These are phyloP conservation scores for Cantharis flavilabris DNA, from an alignment of 2,888 invertebrate species.

Conservation along the genomic window DNA sequence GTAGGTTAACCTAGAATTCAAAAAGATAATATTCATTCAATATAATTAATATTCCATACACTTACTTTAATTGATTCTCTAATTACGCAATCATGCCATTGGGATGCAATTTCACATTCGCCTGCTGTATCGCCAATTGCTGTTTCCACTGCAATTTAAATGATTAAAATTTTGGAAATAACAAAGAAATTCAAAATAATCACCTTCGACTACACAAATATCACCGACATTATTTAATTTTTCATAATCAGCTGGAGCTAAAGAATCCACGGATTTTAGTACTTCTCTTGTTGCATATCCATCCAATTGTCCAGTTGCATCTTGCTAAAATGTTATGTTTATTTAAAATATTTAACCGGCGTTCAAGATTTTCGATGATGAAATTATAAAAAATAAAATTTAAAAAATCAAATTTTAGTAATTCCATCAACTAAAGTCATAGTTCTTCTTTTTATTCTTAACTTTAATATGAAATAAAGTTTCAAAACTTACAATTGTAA, in stretches of 20 bases:
- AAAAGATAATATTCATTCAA: background rate
- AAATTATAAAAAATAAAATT: too few relatives aligned
- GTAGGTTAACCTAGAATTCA: background rate
- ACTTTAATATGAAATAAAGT: background rate
- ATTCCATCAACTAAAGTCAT: too few relatives aligned
- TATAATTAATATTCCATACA: background rate
- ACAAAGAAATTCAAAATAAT: background rate
- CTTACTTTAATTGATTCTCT: background rate
- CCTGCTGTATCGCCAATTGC: background rate
- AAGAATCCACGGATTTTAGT: background rate
- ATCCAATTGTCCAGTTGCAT: background rate
- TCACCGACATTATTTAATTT: background rate
- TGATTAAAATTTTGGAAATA: background rate
- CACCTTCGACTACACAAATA: background rate
- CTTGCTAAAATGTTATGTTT: background rate
- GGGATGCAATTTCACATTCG: background rate
- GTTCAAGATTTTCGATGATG: too few relatives aligned
- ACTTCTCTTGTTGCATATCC: background rate
- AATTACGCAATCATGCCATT: background rate
- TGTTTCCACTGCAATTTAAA: background rate
- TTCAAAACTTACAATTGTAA: background rate
- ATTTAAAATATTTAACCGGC: background rate
- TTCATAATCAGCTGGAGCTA: background rate
- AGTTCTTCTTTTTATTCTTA: background rate
- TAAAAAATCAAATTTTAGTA: too few relatives aligned